Percentiles rank a stretch among this genome's conserved stretches.
These are phyloP conservation scores for Aphodius sticticus DNA, from an alignment of 2,888 invertebrate genomes.

Conservation along the genomic window DNA sequence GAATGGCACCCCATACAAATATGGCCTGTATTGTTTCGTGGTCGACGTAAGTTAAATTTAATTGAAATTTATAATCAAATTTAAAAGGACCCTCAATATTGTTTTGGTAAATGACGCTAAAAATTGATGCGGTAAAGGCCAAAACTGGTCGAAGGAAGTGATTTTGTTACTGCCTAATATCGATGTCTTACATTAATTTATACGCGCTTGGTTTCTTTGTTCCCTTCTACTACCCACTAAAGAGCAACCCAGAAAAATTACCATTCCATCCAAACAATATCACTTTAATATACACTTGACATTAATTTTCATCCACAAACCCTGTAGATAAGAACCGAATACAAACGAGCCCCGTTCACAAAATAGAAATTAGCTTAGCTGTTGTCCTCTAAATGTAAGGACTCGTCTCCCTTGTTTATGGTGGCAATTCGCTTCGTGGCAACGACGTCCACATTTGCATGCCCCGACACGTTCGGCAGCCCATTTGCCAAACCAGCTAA, in stretches of 20 bases:
- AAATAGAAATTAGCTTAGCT: not conserved
- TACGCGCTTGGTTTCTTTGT: no score
- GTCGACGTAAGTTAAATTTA: no score
- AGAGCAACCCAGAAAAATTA: not conserved
- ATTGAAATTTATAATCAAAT: no score
- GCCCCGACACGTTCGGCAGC: conserved; percentile 6
- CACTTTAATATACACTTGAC: not conserved
- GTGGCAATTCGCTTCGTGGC: not conserved
- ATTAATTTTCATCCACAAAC: not conserved
- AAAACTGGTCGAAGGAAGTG: no score
- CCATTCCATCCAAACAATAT: not conserved
- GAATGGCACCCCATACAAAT: no score
- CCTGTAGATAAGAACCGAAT: not conserved
- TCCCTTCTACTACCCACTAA: not conserved
- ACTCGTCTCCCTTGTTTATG: not conserved
- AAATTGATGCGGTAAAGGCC: no score
- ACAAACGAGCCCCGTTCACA: not conserved
- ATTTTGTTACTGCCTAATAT: no score
- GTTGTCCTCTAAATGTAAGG: not conserved
- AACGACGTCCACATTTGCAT: not conserved
- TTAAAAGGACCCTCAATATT: no score
- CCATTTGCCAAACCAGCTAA: conserved; percentile 18
- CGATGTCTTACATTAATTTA: no score
- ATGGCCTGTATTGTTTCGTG: no score
- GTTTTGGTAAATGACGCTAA: no score